Conservation (phyloP, 2,888 invertebrate genomes). For the Melinopterus prodromus region DNA sequence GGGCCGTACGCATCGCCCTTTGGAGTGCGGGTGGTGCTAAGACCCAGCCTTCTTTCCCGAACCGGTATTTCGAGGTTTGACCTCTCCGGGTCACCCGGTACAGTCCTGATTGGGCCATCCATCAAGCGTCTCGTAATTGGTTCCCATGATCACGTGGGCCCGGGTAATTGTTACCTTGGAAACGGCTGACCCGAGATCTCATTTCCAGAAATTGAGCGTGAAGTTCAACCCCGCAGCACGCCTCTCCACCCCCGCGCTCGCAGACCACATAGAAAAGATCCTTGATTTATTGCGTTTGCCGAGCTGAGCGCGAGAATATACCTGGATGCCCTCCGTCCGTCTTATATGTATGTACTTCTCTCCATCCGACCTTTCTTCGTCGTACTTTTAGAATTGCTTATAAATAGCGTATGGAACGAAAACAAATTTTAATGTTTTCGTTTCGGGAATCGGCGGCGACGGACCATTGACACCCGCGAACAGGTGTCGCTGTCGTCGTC, state of each 20-base stretch:
- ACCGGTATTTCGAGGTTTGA: slow-evolving; percentile 45
- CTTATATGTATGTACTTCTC: background rate
- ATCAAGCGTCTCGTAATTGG: slow-evolving; percentile 65
- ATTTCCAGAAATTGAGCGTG: slow-evolving; percentile 41
- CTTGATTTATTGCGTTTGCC: slow-evolving; percentile 38
- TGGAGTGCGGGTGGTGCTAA: slow-evolving; percentile 32
- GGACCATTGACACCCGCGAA: slow-evolving; percentile 11
- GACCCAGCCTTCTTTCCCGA: slow-evolving; percentile 9
- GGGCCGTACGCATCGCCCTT: background rate
- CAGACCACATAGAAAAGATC: slow-evolving; percentile 26
- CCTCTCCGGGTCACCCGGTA: slow-evolving; percentile 54
- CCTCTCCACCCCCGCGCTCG: slow-evolving; percentile 32
- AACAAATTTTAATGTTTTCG: slow-evolving; percentile 23
- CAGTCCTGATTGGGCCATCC: slow-evolving; percentile 68
- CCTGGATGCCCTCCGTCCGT: slow-evolving; percentile 31
- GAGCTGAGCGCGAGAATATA: slow-evolving; percentile 28
- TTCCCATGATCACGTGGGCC: slow-evolving; percentile 57
- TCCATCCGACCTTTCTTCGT: background rate
- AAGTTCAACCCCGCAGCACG: slow-evolving; percentile 35
- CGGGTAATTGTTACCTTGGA: slow-evolving; percentile 60
- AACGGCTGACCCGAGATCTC: slow-evolving; percentile 43
- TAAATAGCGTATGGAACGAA: slow-evolving; percentile 15
- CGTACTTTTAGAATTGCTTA: slow-evolving; percentile 21
- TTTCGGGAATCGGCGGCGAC: slow-evolving; percentile 10
- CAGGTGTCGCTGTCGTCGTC: slow-evolving; percentile 12